Percentiles rank a stretch among this genome's conserved stretches.
These are phyloP conservation scores for Amblyornis subalaris DNA, from an alignment of 2,113 vertebrate genomes.

Conservation along the genomic window DNA sequence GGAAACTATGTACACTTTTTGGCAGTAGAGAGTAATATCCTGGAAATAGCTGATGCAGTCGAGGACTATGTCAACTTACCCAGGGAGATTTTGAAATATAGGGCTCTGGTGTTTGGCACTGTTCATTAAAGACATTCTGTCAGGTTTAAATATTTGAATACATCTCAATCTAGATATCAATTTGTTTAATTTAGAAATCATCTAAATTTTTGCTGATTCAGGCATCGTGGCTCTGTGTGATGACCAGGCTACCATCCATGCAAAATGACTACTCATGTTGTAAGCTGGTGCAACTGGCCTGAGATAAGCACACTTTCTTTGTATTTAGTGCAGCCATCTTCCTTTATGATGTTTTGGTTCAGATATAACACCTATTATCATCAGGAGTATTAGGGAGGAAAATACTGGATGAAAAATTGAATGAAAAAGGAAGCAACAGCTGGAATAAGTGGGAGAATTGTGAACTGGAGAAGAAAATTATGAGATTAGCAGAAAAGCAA, in stretches of 20 bases:
- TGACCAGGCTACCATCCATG: not conserved
- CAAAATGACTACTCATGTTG: not conserved
- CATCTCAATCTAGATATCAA: not conserved
- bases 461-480: not conserved
- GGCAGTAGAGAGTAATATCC: not conserved
- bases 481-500: not conserved
- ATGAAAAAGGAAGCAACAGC: not conserved
- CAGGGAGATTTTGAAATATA: not conserved
- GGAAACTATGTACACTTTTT: not conserved
- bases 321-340: not conserved
- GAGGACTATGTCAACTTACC: not conserved
- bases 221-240: not conserved
- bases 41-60: not conserved
- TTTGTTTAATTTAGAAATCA: not conserved
- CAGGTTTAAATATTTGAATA: not conserved
- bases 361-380: not conserved
- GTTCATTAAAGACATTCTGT: not conserved
- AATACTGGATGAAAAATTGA: not conserved
- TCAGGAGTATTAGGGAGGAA: not conserved
- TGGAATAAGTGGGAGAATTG: not conserved
- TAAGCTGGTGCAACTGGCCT: not conserved
- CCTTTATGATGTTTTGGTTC: not conserved
- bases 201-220: not conserved
- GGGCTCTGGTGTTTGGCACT: not conserved
- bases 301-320: not conserved